These are phyloP conservation scores for Bedellia somnulentella DNA, from an alignment of 2,888 invertebrate species.

Conservation along the genomic window DNA sequence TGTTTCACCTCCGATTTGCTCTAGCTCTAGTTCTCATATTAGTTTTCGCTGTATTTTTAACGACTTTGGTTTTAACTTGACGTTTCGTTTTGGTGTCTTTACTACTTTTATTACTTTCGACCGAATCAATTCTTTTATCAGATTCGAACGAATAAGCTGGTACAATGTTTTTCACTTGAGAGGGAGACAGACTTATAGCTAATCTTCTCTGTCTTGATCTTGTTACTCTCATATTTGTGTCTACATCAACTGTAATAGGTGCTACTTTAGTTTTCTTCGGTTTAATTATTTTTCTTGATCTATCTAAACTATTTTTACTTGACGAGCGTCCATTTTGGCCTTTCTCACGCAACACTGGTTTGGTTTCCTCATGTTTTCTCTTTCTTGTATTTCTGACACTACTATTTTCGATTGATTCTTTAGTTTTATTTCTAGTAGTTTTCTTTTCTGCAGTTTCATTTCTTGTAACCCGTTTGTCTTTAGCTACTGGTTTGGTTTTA, in stretches of 20 bases:
- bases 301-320: not conserved
- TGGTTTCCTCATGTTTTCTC: conserved; percentile 27
- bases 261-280: conserved; percentile 20
- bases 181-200: conserved; percentile 38
- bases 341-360: conserved; percentile 41
- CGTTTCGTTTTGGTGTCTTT: too few relatives aligned
- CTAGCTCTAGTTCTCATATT: conserved; percentile 28
- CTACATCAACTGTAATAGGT: conserved; percentile 17
- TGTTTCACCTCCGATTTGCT: conserved; percentile 34
- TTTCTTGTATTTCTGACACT: conserved; percentile 28
- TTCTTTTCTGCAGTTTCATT: conserved; percentile 8
- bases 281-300: conserved; percentile 4
- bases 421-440: conserved; percentile 23
- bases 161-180: conserved; percentile 25
- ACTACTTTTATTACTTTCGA: conserved; percentile 21
- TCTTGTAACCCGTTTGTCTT: conserved; percentile 6
- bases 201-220: conserved; percentile 31
- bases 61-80: not conserved
- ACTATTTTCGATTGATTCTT: conserved; percentile 50
- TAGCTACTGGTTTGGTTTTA: conserved; percentile 11
- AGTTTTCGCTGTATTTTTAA: conserved; percentile 16
- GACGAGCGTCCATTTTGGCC: conserved; percentile 43
- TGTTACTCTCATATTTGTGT: conserved; percentile 31
- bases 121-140: conserved; percentile 26
- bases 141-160: conserved; percentile 39